Conservation (phyloP, 2,113 vertebrate genomes). For the Rhinichthys klamathensis region DNA sequence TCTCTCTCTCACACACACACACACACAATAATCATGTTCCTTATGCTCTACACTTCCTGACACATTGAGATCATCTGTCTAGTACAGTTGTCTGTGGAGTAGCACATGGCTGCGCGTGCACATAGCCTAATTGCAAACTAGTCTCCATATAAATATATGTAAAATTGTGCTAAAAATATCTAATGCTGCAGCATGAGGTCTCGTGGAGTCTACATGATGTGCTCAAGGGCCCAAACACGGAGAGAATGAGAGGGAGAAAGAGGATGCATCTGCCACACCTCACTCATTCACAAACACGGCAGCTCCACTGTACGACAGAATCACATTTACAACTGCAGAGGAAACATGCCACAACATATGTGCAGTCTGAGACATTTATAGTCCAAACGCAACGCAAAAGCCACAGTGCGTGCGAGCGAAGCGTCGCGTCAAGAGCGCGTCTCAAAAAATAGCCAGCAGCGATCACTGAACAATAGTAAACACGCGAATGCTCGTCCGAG, state of each 20-base stretch:
- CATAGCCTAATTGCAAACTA: neutral
- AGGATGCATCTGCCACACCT: constrained; percentile 50
- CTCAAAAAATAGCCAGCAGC: neutral
- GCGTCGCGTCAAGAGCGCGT: neutral
- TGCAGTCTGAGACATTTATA: neutral
- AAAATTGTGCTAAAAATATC: neutral
- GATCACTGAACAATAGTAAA: constrained; percentile 27
- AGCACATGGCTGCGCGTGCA: neutral
- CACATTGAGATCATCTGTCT: constrained; percentile 30
- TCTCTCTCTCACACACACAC: neutral
- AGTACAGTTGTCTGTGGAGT: neutral
- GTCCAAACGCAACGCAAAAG: constrained; percentile 14
- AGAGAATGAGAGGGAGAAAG: constrained; percentile 14
- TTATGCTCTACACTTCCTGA: neutral
- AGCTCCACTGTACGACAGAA: neutral
- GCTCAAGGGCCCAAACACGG: neutral
- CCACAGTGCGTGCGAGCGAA: neutral
- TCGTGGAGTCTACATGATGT: neutral
- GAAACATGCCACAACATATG: neutral
- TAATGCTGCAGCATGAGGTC: neutral
- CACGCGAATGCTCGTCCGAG: neutral
- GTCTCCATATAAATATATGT: neutral
- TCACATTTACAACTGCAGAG: constrained; percentile 1
- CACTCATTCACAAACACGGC: constrained; percentile 20
- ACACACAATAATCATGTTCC: neutral